Evolutionary conservation across 2,888 invertebrate genomes (phyloP).

Genomic region (Himalopsyche japonica): DNA sequence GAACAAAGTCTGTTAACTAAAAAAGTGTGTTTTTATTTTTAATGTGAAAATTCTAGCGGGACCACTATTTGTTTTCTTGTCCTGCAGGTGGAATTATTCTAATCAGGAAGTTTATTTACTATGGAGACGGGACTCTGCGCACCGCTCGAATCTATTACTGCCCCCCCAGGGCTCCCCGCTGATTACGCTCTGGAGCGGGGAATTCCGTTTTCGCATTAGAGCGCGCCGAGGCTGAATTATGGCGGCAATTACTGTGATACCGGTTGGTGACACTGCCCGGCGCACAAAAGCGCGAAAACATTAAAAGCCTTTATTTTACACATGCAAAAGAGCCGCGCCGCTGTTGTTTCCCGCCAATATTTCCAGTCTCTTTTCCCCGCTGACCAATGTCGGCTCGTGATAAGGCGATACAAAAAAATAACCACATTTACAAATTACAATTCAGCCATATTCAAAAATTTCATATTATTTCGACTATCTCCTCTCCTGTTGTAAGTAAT

Average conservation of each 20-base stretch:
- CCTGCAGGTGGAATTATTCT: background rate
- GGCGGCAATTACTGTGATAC: slow-evolving; percentile 21
- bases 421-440: too few relatives aligned
- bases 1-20: too few relatives aligned
- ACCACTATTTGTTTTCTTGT: background rate
- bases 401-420: background rate
- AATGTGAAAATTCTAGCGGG: background rate
- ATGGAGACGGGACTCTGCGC: background rate
- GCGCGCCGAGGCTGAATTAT: slow-evolving; percentile 14
- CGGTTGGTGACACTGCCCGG: slow-evolving; percentile 14
- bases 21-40: too few relatives aligned
- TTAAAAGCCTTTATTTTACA: slow-evolving; percentile 1
- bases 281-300: slow-evolving; percentile 1
- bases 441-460: too few relatives aligned
- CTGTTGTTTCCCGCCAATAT: background rate
- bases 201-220: background rate
- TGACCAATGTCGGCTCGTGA: background rate
- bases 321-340: background rate
- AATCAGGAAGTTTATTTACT: background rate
- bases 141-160: background rate
- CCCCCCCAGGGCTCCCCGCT: background rate
- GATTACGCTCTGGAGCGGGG: background rate
- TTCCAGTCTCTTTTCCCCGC: background rate
- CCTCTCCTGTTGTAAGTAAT: too few relatives aligned
- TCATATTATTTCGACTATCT: too few relatives aligned